phyloP scores from a whole-genome alignment of 2,113 vertebrate genomes.

The Scytalopus superciliaris region DNA sequence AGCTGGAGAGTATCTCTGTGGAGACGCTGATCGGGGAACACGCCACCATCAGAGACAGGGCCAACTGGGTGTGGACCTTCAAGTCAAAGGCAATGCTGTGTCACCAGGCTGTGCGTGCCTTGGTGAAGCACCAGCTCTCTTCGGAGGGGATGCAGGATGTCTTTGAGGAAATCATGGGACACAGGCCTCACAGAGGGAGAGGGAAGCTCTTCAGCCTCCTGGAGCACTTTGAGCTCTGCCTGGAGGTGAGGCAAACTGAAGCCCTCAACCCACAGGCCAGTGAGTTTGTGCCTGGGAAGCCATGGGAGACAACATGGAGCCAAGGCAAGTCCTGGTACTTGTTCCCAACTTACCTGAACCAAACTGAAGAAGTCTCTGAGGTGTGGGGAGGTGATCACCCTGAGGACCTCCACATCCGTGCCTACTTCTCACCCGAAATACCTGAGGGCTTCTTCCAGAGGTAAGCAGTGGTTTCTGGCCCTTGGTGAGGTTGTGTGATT shows the following conservation, averaged over 20 bases:
- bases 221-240: slow-evolving; percentile 75
- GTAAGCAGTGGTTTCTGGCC: not conserved
- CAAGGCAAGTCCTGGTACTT: slow-evolving; percentile 49
- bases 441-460: slow-evolving; percentile 77
- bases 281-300: slow-evolving; percentile 64
- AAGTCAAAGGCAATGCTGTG: slow-evolving; percentile 66
- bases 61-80: slow-evolving; percentile 64
- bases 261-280: slow-evolving; percentile 60
- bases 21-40: slow-evolving; percentile 15
- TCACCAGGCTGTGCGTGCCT: slow-evolving; percentile 64
- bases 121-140: slow-evolving; percentile 67
- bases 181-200: slow-evolving; percentile 20
- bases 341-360: slow-evolving; percentile 70
- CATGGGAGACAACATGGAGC: not conserved
- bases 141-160: not conserved
- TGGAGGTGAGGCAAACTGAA: slow-evolving; percentile 24
- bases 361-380: slow-evolving; percentile 51
- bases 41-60: slow-evolving; percentile 29
- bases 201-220: slow-evolving; percentile 73
- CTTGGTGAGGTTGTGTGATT: accelerated
- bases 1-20: slow-evolving; percentile 55
- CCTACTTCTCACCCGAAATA: slow-evolving; percentile 71
- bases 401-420: slow-evolving; percentile 60
- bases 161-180: slow-evolving; percentile 71
- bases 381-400: slow-evolving; percentile 68